Evolutionary conservation across 2,113 vertebrate genomes (phyloP).

Genomic region (Rhinoderma darwinii): DNA sequence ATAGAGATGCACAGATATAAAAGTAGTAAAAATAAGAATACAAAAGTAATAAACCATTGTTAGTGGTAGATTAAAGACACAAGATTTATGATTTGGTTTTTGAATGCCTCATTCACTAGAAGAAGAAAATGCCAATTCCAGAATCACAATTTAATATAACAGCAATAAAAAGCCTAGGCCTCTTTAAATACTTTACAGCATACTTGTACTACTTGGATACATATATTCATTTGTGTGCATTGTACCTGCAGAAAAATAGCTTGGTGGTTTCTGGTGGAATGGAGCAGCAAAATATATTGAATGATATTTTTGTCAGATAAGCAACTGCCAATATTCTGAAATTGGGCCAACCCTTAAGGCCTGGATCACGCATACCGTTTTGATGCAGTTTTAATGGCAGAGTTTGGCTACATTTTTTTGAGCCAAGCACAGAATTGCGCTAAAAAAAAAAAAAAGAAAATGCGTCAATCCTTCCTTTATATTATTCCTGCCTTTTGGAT

Average conservation of each 20-base stretch:
- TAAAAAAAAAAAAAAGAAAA: too few relatives aligned
- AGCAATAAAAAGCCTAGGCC: background rate
- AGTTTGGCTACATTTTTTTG: too few relatives aligned
- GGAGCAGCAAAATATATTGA: background rate
- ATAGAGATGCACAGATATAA: background rate
- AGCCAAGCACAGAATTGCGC: too few relatives aligned
- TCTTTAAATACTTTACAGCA: background rate
- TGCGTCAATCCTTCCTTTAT: too few relatives aligned
- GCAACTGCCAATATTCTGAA: background rate
- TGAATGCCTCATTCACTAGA: conserved; percentile 15
- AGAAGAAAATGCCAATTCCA: conserved; percentile 16
- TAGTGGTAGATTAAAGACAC: background rate
- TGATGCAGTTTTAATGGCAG: too few relatives aligned
- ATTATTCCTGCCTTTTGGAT: too few relatives aligned
- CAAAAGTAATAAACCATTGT: conserved; percentile 14
- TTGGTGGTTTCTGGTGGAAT: too few relatives aligned
- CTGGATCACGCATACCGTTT: too few relatives aligned
- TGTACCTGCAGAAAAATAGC: background rate
- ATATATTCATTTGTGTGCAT: background rate
- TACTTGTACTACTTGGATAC: background rate
- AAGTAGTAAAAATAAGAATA: conserved; percentile 35
- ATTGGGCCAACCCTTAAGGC: too few relatives aligned
- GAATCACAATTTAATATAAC: background rate
- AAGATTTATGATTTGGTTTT: background rate
- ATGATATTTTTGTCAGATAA: background rate